A percentile compares a stretch with the other conserved stretches of the same genome.
phyloP scores from a whole-genome alignment of 2,113 vertebrate species.

The Numida meleagris region DNA sequence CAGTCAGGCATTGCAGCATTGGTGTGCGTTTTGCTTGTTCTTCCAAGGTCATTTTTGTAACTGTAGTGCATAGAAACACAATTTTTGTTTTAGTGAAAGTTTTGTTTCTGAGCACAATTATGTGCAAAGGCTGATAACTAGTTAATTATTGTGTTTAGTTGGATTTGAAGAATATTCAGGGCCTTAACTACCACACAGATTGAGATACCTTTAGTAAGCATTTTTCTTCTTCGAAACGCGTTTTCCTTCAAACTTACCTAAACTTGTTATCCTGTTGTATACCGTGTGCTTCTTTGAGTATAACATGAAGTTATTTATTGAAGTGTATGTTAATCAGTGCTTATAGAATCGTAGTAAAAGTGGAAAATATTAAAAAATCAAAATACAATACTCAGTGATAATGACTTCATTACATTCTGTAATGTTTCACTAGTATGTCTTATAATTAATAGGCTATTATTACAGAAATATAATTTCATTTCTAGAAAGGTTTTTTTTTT shows the following conservation, averaged over 20 bases:
- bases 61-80: background rate
- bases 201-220: background rate
- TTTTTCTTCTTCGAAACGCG: background rate
- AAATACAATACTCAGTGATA: background rate
- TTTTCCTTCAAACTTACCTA: background rate
- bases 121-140: background rate
- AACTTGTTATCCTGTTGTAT: background rate
- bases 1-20: background rate
- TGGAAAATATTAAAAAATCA: background rate
- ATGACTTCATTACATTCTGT: background rate
- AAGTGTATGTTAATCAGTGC: background rate
- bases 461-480: background rate
- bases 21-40: background rate
- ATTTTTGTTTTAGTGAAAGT: background rate
- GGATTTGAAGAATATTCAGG: background rate
- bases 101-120: background rate
- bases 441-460: background rate
- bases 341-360: background rate
- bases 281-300: background rate
- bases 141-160: background rate
- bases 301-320: background rate
- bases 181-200: accelerated
- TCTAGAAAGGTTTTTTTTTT: background rate
- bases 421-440: background rate
- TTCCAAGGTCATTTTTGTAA: slow-evolving; percentile 31